Conservation (phyloP, 2,888 invertebrate genomes). For the Aromia moschata region DNA sequence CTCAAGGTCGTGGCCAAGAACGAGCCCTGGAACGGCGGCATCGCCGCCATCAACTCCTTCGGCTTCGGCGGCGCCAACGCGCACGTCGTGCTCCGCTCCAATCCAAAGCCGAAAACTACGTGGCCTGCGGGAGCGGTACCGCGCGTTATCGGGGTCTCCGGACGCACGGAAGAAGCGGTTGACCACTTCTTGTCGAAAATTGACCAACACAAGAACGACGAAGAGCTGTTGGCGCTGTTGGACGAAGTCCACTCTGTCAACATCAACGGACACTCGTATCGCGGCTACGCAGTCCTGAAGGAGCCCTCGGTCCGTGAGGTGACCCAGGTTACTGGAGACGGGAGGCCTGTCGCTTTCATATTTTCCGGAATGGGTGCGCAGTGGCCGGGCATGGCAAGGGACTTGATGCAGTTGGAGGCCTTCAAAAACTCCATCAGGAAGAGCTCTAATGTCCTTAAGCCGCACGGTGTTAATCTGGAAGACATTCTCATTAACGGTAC, state of each 20-base stretch:
- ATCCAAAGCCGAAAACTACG: conserved; percentile 73
- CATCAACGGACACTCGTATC: conserved; percentile 77
- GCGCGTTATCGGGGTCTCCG: conserved; percentile 80
- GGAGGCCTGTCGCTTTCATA: conserved; percentile 91
- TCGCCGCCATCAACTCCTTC: conserved; percentile 94
- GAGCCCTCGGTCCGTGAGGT: conserved; percentile 66
- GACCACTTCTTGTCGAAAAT: conserved; percentile 72
- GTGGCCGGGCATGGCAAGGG: conserved; percentile 95
- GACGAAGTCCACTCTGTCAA: conserved; percentile 77
- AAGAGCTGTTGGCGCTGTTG: conserved; percentile 80
- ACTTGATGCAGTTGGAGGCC: conserved; percentile 82
- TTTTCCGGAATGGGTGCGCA: conserved; percentile 99
- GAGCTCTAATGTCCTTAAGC: conserved; percentile 79
- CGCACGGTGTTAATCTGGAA: conserved; percentile 85
- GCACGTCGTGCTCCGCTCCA: conserved; percentile 86
- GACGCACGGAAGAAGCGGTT: conserved; percentile 85
- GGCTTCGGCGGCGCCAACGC: conserved; percentile 98
- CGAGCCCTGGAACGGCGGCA: conserved; percentile 89
- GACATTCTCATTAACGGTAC: conserved; percentile 80
- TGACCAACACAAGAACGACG: conserved; percentile 70
- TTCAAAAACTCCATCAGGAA: conserved; percentile 83
- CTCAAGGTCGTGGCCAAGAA: conserved; percentile 89
- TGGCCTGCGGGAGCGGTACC: conserved; percentile 69
- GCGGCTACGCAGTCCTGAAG: conserved; percentile 83
- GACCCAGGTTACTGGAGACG: conserved; percentile 65